Evolutionary conservation across 2,888 invertebrate genomes (phyloP).

Genomic region (Choristoneura rosaceana): DNA sequence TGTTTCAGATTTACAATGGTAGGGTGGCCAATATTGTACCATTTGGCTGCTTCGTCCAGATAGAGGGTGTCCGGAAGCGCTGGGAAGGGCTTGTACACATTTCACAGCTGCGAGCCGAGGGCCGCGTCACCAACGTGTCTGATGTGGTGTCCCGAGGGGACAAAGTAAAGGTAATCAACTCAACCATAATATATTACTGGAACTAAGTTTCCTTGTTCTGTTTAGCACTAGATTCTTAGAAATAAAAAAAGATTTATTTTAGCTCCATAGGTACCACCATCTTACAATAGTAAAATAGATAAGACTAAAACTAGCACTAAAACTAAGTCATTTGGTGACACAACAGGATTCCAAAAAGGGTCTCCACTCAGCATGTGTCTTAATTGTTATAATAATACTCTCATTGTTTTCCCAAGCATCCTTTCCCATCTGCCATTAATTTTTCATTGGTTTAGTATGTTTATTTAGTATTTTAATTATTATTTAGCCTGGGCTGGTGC

Average conservation of each 20-base stretch:
- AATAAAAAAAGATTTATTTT: too few species aligned
- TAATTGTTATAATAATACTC: too few species aligned
- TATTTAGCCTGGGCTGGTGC: too few species aligned
- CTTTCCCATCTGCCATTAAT: not conserved
- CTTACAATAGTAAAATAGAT: too few species aligned
- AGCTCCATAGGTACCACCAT: too few species aligned
- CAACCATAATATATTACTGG: not conserved
- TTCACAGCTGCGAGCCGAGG: constrained; percentile 96
- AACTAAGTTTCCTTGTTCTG: not conserved
- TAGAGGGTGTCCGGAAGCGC: constrained; percentile 94
- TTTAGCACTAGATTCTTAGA: too few species aligned
- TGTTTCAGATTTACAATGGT: constrained; percentile 93
- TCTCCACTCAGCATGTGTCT: too few species aligned
- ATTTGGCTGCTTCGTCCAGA: constrained; percentile 99
- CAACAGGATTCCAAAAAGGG: too few species aligned
- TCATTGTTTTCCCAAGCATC: not conserved
- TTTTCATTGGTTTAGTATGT: too few species aligned
- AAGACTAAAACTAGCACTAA: too few species aligned
- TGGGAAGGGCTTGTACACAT: constrained; percentile 99
- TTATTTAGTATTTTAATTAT: too few species aligned
- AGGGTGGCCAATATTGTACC: constrained; percentile 97
- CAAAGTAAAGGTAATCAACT: constrained; percentile 90
- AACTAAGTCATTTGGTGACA: too few species aligned
- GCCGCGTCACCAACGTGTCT: constrained; percentile 96
- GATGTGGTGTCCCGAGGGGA: constrained; percentile 97